Evolutionary conservation across 2,797 vertebrate genomes (phyloP).

Genomic region (Mastacembelus armatus): DNA sequence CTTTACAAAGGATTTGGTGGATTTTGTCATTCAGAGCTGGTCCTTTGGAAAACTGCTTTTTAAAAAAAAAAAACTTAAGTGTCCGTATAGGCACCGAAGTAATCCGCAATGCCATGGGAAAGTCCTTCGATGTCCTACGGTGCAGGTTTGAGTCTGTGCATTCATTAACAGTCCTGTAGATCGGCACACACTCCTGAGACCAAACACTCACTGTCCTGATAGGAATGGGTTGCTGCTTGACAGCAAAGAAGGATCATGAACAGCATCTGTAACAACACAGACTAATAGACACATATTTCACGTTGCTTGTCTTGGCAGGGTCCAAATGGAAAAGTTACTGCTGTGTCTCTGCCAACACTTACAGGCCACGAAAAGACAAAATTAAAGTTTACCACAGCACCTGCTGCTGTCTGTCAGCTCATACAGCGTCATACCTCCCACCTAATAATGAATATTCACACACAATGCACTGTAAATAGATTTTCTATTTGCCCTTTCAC

Average conservation of each 20-base stretch:
- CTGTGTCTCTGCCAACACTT: neutral
- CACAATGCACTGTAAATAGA: too few relatives aligned
- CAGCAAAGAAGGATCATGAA: slow-evolving; percentile 1
- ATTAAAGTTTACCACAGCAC: neutral
- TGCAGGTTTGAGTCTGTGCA: slow-evolving; percentile 42
- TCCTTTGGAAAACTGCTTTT: slow-evolving; percentile 56
- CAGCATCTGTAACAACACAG: neutral
- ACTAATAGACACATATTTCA: neutral
- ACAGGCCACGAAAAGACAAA: too few relatives aligned
- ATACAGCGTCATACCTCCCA: neutral
- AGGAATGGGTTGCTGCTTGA: neutral
- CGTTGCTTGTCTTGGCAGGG: too few relatives aligned
- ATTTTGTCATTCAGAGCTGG: slow-evolving; percentile 56
- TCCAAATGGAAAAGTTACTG: neutral
- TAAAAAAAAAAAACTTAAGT: slow-evolving; percentile 30
- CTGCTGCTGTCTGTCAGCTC: neutral
- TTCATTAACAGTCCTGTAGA: slow-evolving; percentile 50
- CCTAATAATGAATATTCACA: neutral
- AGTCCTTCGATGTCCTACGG: slow-evolving; percentile 51
- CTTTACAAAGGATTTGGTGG: slow-evolving; percentile 54
- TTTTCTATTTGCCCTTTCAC: too few relatives aligned
- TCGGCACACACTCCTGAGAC: slow-evolving; percentile 12
- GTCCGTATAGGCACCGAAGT: slow-evolving; percentile 46
- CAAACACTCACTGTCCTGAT: slow-evolving; percentile 23
- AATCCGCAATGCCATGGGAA: slow-evolving; percentile 46